A percentile compares a stretch with the other conserved stretches of the same genome.
These are phyloP conservation scores for Drosophila heteroneura DNA, from an alignment of 2,888 invertebrate species.

Conservation along the genomic window DNA sequence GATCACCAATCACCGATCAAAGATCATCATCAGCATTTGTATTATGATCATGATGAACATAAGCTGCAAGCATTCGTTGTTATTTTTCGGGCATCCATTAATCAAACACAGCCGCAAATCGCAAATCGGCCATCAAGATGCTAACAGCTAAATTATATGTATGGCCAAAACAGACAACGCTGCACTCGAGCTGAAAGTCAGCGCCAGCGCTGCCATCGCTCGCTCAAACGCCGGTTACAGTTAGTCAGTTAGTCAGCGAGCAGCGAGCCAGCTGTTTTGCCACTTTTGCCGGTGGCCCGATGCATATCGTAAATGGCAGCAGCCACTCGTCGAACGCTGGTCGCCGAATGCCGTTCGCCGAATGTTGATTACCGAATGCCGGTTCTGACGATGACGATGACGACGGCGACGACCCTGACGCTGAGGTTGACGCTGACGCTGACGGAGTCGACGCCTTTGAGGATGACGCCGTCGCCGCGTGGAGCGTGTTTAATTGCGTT, in stretches of 20 bases:
- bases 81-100: constrained; percentile 51
- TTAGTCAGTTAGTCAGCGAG: constrained; percentile 34
- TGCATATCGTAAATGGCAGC: constrained; percentile 55
- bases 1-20: constrained; percentile 17
- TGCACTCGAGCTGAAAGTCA: neutral
- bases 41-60: constrained; percentile 22
- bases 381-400: neutral
- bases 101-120: constrained; percentile 63
- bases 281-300: constrained; percentile 42
- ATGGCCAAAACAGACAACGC: constrained; percentile 32
- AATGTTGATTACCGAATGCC: constrained; percentile 1
- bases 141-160: constrained; percentile 73
- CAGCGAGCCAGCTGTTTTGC: constrained; percentile 29
- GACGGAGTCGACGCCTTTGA: constrained; percentile 19
- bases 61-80: constrained; percentile 15
- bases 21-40: constrained; percentile 12
- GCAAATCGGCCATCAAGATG: constrained; percentile 73
- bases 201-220: constrained; percentile 3
- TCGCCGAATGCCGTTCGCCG: neutral
- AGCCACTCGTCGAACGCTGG: constrained; percentile 11
- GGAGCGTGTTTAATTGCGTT: constrained; percentile 77
- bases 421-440: constrained; percentile 4
- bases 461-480: constrained; percentile 36
- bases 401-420: neutral
- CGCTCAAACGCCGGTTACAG: constrained; percentile 9